These are phyloP conservation scores for Physella acuta DNA, from an alignment of 1,140 invertebrate genomes.

Conservation along the genomic window DNA sequence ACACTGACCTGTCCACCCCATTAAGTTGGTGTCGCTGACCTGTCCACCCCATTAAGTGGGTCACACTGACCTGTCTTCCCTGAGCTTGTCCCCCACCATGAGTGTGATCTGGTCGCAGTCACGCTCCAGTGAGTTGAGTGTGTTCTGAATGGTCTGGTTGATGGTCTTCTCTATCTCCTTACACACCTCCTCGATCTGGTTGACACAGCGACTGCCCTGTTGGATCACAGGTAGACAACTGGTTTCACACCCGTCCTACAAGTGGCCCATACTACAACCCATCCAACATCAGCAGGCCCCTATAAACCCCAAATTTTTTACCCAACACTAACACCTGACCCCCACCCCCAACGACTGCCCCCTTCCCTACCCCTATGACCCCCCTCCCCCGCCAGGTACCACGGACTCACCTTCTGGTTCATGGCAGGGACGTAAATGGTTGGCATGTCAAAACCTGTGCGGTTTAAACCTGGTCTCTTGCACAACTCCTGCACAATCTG, in stretches of 20 bases:
- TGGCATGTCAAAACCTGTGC: conserved; percentile 69
- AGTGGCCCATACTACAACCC: too few relatives aligned
- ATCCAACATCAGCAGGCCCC: too few relatives aligned
- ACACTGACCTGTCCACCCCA: too few relatives aligned
- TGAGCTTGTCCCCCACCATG: conserved; percentile 60
- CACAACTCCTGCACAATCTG: conserved; percentile 71
- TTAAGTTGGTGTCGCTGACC: too few relatives aligned
- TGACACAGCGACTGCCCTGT: conserved; percentile 63
- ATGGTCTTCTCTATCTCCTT: conserved; percentile 67
- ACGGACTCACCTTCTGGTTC: conserved; percentile 62
- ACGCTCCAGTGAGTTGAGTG: conserved; percentile 65
- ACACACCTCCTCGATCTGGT: conserved; percentile 68
- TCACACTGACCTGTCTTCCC: conserved; percentile 61
- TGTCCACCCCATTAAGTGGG: too few relatives aligned
- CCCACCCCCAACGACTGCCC: too few relatives aligned
- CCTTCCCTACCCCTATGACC: too few relatives aligned
- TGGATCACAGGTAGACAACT: not conserved
- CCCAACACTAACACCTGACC: too few relatives aligned
- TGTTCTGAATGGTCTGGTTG: conserved; percentile 67
- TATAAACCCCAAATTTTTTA: too few relatives aligned
- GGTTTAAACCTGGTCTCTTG: conserved; percentile 66
- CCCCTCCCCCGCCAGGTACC: too few relatives aligned
- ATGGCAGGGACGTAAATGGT: conserved; percentile 67
- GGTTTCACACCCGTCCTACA: too few relatives aligned
- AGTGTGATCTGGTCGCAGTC: conserved; percentile 64